Evolutionary conservation across 1,140 invertebrate species (phyloP), one percentile per base, ranked within the genome.

Genomic region (Bicyclus anynana): DNA sequence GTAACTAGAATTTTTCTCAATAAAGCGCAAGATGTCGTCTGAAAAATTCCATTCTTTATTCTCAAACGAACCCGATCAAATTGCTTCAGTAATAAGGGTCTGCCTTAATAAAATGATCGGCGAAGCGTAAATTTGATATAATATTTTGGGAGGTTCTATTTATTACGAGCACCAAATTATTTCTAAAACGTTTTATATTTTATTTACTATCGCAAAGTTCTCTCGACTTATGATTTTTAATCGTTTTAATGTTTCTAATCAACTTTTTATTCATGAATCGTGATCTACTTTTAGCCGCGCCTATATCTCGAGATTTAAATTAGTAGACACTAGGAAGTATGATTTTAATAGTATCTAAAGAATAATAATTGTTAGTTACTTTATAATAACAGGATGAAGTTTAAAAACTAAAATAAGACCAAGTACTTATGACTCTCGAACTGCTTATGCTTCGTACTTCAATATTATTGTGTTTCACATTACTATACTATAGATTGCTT

Each of bases 71-170:
- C 67, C 67, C 76, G 73, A 74, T 77, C 77, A 77, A 79, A 83
- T 81, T 77, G 76, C 77, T 80, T 80, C 75, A 67, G 68, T 81
- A 81, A 84, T 81, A 84, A 76, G 75, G 74, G 72, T 67, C 57
- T 52, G 72, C 62, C 61, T 77, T 80, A 74, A 80, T 80, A 80
- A 77, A 80, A 80, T 71, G 66, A 76, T 75, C 75, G 67, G 66
- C 64, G 67, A 67, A 69, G 64, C 60, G 59, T 51, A 59, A 67
- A 59, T 63, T 59, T 60, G 53, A 55, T 67, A 66, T 69, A 53
- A 66, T 69, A 60, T 60, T 60, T 56, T 47, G 53, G 40, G 51
- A 53, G 58, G 51, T 44, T 50, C 52, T 50, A 54, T 60, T 59
- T 59, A 59, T 53, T 53, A 17, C 20, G 5, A 44, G n/a, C 35